phyloP scores from a whole-genome alignment of 2,113 vertebrate species.

The Hystrix brachyura region DNA sequence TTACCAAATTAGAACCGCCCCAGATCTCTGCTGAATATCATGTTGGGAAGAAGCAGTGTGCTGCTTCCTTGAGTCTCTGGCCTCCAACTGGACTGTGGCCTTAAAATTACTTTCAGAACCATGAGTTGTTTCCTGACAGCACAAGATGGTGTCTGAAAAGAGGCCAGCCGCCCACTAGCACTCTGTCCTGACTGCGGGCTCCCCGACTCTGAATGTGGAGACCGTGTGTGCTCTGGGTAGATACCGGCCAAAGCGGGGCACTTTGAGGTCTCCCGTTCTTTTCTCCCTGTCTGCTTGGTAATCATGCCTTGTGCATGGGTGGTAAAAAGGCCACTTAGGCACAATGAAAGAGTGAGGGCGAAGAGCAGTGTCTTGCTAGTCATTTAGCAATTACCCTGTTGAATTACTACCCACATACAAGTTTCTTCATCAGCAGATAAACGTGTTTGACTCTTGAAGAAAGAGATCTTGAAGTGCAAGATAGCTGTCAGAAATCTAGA shows the following conservation, averaged over 20 bases:
- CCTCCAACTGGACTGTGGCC: neutral
- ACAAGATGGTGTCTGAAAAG: neutral
- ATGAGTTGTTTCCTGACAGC: neutral
- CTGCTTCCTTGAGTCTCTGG: neutral
- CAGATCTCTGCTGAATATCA: neutral
- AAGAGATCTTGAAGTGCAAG: neutral
- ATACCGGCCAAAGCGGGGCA: neutral
- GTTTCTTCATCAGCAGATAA: neutral
- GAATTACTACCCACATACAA: constrained; percentile 35
- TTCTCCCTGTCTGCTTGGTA: neutral
- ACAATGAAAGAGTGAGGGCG: neutral
- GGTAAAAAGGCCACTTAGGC: neutral
- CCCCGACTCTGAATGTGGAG: neutral
- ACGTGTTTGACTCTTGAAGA: constrained; percentile 13
- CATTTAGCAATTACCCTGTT: constrained; percentile 32
- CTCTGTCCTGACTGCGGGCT: neutral
- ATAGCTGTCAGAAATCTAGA: neutral
- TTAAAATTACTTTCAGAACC: neutral
- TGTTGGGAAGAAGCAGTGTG: neutral
- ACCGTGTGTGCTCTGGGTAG: neutral
- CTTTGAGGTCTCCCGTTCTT: neutral
- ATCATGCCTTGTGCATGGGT: neutral
- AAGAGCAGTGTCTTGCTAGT: neutral
- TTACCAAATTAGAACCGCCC: neutral
- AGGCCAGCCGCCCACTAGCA: neutral